Evolutionary conservation across 2,888 invertebrate species (phyloP).

Genomic region (Mythimna loreyi): DNA sequence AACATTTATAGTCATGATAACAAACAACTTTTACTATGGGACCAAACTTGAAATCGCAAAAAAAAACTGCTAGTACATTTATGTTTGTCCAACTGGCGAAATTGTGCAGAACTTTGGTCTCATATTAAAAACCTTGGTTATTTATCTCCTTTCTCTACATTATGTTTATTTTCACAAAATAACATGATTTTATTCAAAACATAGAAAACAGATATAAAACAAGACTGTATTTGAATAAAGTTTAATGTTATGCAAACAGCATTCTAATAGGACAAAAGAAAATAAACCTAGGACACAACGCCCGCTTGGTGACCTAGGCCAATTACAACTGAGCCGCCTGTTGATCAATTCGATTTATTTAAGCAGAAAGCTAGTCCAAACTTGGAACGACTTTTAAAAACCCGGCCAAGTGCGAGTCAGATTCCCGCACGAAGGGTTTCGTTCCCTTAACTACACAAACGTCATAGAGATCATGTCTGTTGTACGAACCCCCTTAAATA

Average conservation of each 20-base stretch:
- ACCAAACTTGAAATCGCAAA: too few relatives aligned
- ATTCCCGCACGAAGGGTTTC: too few relatives aligned
- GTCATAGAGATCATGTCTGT: too few relatives aligned
- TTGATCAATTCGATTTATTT: slow-evolving; percentile 40
- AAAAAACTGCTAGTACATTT: too few relatives aligned
- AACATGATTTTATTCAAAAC: neutral
- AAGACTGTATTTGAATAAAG: neutral
- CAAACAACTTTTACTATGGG: too few relatives aligned
- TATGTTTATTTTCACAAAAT: neutral
- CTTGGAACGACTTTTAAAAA: slow-evolving; percentile 20
- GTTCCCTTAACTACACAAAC: too few relatives aligned
- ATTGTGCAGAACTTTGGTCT: too few relatives aligned
- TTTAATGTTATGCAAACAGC: neutral
- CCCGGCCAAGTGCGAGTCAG: too few relatives aligned
- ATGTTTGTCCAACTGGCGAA: too few relatives aligned
- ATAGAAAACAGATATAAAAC: neutral
- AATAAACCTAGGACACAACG: neutral
- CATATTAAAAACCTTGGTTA: too few relatives aligned
- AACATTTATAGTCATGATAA: too few relatives aligned
- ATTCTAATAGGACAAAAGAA: neutral
- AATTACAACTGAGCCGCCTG: slow-evolving; percentile 3
- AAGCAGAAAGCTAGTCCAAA: slow-evolving; percentile 33
- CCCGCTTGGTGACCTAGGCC: slow-evolving; percentile 20
- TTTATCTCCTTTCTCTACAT: neutral
- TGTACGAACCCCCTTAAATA: too few relatives aligned